These are phyloP conservation scores for Astropecten irregularis DNA, from an alignment of 53 echinoderm and acorn worm species.

Conservation along the genomic window DNA sequence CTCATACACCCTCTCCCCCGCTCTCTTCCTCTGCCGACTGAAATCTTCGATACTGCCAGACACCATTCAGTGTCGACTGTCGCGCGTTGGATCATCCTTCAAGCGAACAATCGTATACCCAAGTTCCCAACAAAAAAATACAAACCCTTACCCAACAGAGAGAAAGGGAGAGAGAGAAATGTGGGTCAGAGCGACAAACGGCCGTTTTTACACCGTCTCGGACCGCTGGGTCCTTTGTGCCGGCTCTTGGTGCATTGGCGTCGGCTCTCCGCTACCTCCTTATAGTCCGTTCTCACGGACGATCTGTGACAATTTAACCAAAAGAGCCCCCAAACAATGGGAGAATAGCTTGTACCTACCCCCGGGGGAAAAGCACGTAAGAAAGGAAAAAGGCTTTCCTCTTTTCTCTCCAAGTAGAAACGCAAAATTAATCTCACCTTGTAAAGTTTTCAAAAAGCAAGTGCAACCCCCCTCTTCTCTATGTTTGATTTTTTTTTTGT, in stretches of 20 bases:
- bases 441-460: not conserved
- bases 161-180: not conserved
- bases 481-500: too few species aligned
- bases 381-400: not conserved
- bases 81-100: too few species aligned
- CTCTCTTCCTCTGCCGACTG: too few species aligned
- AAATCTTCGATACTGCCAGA: too few species aligned
- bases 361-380: too few species aligned
- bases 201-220: constrained; percentile 2
- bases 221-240: not conserved
- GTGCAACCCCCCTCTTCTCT: too few species aligned
- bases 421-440: not conserved
- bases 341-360: not conserved
- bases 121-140: too few species aligned
- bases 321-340: not conserved
- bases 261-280: constrained; percentile 32
- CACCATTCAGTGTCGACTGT: too few species aligned
- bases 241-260: constrained; percentile 1
- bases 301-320: constrained; percentile 11
- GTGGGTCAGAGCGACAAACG: not conserved
- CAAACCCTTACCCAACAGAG: too few species aligned
- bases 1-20: too few species aligned
- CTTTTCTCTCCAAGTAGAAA: too few species aligned
- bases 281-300: not conserved
- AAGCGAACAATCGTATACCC: too few species aligned